Conservation (phyloP, 2,888 invertebrate genomes). For the Amiota communis region DNA sequence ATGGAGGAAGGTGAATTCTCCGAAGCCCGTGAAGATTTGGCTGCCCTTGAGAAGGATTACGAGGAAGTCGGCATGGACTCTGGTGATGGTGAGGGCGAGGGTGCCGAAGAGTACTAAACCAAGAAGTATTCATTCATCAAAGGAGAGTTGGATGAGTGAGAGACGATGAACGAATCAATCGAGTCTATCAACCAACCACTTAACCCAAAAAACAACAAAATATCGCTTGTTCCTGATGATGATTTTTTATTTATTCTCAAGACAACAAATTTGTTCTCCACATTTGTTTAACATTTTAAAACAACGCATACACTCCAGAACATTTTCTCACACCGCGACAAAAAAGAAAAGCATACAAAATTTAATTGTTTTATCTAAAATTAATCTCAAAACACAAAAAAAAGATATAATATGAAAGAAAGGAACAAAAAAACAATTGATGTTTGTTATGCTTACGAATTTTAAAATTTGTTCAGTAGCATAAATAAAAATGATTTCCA, state of each 20-base stretch:
- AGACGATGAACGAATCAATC: conserved; percentile 5
- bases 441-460: no score
- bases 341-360: no score
- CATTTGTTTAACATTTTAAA: no score
- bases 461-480: no score
- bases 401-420: no score
- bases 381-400: no score
- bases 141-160: not conserved
- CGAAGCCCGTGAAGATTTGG: conserved; percentile 84
- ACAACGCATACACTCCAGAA: no score
- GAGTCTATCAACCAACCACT: not conserved
- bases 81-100: conserved; percentile 86
- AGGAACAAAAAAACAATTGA: no score
- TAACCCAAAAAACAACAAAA: conserved; percentile 3
- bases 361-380: no score
- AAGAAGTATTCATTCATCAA: not conserved
- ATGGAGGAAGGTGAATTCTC: conserved; percentile 92
- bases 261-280: not conserved
- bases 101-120: conserved; percentile 84
- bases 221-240: not conserved
- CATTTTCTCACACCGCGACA: no score
- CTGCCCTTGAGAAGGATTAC: conserved; percentile 89
- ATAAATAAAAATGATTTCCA: no score
- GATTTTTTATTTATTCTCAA: conserved; percentile 16
- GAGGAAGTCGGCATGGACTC: conserved; percentile 92